Percentiles rank a stretch among this genome's conserved stretches.
phyloP scores from a whole-genome alignment of 2,113 vertebrate genomes.

The Dolichallabes microphthalmus region DNA sequence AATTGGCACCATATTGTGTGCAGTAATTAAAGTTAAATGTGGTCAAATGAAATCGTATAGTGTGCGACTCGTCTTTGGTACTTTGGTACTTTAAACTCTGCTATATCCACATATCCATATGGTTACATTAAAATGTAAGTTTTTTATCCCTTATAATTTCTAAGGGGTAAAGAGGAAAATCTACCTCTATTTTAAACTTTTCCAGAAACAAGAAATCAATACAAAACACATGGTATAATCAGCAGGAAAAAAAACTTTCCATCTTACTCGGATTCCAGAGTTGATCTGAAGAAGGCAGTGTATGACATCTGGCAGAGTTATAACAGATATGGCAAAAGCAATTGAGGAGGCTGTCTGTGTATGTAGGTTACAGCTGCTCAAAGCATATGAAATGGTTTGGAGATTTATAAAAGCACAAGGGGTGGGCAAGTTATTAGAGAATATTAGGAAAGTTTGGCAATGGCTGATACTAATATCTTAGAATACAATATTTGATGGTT shows the following conservation, averaged over 20 bases:
- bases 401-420: neutral
- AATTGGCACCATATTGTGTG: too few relatives aligned
- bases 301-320: slow-evolving; percentile 31
- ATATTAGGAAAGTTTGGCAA: too few relatives aligned
- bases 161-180: neutral
- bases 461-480: neutral
- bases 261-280: slow-evolving; percentile 18
- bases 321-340: slow-evolving; percentile 21
- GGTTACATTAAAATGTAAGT: neutral
- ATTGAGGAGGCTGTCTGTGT: slow-evolving; percentile 13
- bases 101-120: neutral
- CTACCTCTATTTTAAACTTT: slow-evolving; percentile 1
- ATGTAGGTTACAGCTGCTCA: neutral
- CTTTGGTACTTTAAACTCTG: neutral
- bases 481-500: neutral
- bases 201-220: slow-evolving; percentile 13
- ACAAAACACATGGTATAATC: slow-evolving; percentile 28
- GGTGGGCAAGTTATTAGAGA: neutral
- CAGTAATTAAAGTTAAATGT: too few relatives aligned
- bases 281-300: slow-evolving; percentile 16
- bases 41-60: too few relatives aligned
- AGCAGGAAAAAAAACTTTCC: neutral
- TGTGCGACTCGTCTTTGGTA: too few relatives aligned
- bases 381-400: neutral
- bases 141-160: neutral